phyloP scores from a whole-genome alignment of 2,113 vertebrate species.

The Panurus biarmicus region DNA sequence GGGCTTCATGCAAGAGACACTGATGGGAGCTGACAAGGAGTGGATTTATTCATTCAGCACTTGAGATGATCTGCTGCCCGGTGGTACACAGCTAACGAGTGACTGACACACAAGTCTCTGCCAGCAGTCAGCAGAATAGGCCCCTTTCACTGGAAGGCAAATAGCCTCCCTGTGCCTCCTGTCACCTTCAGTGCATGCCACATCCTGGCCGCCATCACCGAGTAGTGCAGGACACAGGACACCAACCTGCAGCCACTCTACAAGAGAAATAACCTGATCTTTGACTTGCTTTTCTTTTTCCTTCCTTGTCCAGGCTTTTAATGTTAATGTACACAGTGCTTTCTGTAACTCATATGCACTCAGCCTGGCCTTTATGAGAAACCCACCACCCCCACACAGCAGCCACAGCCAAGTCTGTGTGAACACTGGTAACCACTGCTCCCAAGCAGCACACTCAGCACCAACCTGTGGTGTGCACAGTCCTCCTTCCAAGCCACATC shows the following conservation, averaged over 20 bases:
- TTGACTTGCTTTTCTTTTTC: background rate
- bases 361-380: background rate
- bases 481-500: background rate
- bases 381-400: fast-evolving
- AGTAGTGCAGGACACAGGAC: background rate
- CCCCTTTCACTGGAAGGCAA: background rate
- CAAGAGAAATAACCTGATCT: background rate
- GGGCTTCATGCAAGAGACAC: background rate
- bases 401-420: background rate
- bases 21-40: slow-evolving; percentile 62
- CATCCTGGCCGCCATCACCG: background rate
- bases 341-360: background rate
- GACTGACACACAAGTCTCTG: slow-evolving; percentile 4
- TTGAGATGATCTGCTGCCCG: slow-evolving; percentile 16
- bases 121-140: slow-evolving; percentile 22
- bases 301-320: background rate
- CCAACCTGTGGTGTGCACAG: background rate
- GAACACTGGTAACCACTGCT: background rate
- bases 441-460: background rate
- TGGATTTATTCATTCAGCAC: slow-evolving; percentile 50
- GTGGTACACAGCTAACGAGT: slow-evolving; percentile 15
- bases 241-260: background rate
- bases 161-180: background rate
- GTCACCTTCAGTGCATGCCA: background rate
- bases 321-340: background rate